Percentiles rank a stretch among this genome's conserved stretches.
Conservation (phyloP, 2,888 invertebrate species). For the Pecten maximus region DNA sequence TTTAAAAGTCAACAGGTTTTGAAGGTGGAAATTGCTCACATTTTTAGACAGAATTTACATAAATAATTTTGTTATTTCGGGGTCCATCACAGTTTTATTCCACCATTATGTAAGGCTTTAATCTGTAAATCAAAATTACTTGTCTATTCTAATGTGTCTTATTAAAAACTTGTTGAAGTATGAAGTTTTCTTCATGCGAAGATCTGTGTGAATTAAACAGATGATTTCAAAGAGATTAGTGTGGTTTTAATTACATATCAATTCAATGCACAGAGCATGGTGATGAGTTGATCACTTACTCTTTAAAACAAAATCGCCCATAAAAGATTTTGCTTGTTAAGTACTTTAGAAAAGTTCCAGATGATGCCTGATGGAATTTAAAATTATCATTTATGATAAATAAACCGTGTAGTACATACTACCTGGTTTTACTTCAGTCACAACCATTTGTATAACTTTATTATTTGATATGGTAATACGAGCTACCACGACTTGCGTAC, state of each 20-base stretch:
- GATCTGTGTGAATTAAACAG: not conserved
- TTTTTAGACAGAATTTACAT: not conserved
- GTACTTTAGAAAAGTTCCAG: not conserved
- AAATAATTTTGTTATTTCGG: not conserved
- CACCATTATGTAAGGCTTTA: not conserved
- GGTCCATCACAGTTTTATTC: not conserved
- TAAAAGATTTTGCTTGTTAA: not conserved
- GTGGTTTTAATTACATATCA: not conserved
- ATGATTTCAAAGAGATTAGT: not conserved
- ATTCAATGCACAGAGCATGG: not conserved
- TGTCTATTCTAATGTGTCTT: not conserved
- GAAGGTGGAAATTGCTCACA: conserved; percentile 27
- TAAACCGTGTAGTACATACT: no score
- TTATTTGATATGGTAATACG: no score
- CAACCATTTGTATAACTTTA: no score
- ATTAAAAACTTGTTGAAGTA: not conserved
- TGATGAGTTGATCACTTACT: not conserved
- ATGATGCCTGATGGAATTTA: not conserved
- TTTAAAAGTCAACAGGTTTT: not conserved
- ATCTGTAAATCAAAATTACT: not conserved
- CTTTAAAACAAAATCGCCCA: not conserved
- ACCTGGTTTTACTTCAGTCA: no score
- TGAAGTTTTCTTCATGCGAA: not conserved
- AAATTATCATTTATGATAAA: not conserved
- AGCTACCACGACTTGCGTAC: no score